Conservation (phyloP, 2,113 vertebrate species). For the Microtus montanus region DNA sequence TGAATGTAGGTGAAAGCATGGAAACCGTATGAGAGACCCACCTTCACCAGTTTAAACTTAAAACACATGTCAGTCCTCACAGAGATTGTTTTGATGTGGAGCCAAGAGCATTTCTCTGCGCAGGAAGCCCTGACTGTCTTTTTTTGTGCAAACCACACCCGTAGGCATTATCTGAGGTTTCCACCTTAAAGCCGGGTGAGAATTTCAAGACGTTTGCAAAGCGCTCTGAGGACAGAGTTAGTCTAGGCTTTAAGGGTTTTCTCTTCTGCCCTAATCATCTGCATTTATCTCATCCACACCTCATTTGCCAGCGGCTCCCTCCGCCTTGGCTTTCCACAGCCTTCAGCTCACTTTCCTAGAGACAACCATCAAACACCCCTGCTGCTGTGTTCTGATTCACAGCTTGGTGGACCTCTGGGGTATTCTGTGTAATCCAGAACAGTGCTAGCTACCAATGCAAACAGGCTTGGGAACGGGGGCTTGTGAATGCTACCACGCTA, state of each 20-base stretch:
- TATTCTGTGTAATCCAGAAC: background rate
- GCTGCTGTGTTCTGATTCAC: background rate
- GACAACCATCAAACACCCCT: background rate
- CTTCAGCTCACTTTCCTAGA: slow-evolving; percentile 8
- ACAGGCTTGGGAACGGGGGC: background rate
- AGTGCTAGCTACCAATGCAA: background rate
- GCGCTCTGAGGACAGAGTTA: background rate
- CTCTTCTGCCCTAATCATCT: slow-evolving; percentile 53
- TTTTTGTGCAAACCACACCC: slow-evolving; percentile 25
- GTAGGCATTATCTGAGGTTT: slow-evolving; percentile 19
- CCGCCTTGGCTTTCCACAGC: slow-evolving; percentile 61
- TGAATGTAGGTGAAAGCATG: background rate
- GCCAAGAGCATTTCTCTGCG: slow-evolving; percentile 52
- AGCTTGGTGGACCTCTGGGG: background rate
- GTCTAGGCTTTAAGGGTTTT: slow-evolving; percentile 49
- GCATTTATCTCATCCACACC: slow-evolving; percentile 66
- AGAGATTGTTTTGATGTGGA: slow-evolving; percentile 26
- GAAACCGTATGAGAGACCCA: background rate
- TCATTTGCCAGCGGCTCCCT: slow-evolving; percentile 53
- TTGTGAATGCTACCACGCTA: background rate
- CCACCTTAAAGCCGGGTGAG: slow-evolving; percentile 17
- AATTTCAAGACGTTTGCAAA: slow-evolving; percentile 56
- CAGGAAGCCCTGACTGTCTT: slow-evolving; percentile 21
- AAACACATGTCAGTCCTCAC: slow-evolving; percentile 44
- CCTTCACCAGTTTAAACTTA: slow-evolving; percentile 56